A percentile compares a stretch with the other conserved stretches of the same genome.
phyloP scores from a whole-genome alignment of 2,113 vertebrate species.

The Struthidea cinerea region DNA sequence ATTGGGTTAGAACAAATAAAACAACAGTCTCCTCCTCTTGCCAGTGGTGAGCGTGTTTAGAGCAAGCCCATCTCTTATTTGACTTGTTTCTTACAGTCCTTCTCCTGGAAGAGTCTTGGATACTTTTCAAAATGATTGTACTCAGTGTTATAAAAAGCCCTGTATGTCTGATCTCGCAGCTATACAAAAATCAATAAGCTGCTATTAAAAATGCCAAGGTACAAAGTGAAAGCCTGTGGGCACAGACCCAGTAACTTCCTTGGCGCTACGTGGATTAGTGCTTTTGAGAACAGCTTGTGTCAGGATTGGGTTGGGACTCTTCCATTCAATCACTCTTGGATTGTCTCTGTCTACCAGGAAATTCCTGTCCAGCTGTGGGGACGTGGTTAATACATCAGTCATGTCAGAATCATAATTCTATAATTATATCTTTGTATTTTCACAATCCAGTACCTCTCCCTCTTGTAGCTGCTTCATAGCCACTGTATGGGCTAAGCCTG shows the following conservation, averaged over 20 bases:
- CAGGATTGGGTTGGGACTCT: neutral
- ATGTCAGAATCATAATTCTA: neutral
- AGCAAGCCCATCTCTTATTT: neutral
- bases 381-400: neutral
- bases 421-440: neutral
- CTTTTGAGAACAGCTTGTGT: neutral
- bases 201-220: neutral
- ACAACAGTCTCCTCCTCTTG: neutral
- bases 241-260: neutral
- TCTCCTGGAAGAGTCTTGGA: neutral
- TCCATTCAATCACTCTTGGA: neutral
- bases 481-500: neutral
- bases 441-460: neutral
- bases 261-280: neutral
- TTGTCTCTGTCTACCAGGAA: neutral
- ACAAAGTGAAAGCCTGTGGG: neutral
- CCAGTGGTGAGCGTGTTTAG: neutral
- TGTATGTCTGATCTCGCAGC: neutral
- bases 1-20: neutral
- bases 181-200: neutral
- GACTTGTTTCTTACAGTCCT: neutral
- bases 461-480: neutral
- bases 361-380: neutral
- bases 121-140: neutral
- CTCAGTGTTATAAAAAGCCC: neutral